These are phyloP conservation scores for Cerastis leucographa DNA, from an alignment of 2,888 invertebrate genomes.

Conservation along the genomic window DNA sequence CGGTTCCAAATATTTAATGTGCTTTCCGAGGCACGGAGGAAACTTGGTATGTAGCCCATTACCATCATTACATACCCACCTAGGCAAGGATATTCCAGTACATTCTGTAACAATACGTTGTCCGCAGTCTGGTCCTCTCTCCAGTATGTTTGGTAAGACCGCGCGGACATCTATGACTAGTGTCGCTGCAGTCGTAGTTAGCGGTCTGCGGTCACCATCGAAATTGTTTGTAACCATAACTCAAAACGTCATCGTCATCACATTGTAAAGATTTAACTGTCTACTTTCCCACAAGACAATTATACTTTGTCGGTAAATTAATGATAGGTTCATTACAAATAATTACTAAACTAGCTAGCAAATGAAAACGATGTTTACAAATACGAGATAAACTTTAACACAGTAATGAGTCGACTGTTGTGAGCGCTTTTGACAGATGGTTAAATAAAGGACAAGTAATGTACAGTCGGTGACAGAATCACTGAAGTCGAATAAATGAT, in stretches of 20 bases:
- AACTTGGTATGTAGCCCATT: too few relatives aligned
- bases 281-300: constrained; percentile 5
- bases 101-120: neutral
- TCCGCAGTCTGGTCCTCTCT: neutral
- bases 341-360: constrained; percentile 59
- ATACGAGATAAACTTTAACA: constrained; percentile 83
- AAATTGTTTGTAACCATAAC: neutral
- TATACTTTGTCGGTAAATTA: constrained; percentile 27
- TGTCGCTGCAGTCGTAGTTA: neutral
- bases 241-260: neutral
- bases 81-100: too few relatives aligned
- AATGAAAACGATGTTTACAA: constrained; percentile 80
- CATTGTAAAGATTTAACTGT: neutral
- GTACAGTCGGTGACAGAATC: constrained; percentile 56
- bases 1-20: too few relatives aligned
- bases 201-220: neutral
- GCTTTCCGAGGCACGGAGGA: too few relatives aligned
- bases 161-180: neutral
- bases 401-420: constrained; percentile 77
- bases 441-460: constrained; percentile 67
- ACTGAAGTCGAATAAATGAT: constrained; percentile 22
- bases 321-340: constrained; percentile 43
- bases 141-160: neutral
- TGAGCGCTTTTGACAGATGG: constrained; percentile 83
- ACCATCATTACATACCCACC: too few relatives aligned